Evolutionary conservation across 2,113 vertebrate species (phyloP).

Genomic region (Aspiorhynchus laticeps): DNA sequence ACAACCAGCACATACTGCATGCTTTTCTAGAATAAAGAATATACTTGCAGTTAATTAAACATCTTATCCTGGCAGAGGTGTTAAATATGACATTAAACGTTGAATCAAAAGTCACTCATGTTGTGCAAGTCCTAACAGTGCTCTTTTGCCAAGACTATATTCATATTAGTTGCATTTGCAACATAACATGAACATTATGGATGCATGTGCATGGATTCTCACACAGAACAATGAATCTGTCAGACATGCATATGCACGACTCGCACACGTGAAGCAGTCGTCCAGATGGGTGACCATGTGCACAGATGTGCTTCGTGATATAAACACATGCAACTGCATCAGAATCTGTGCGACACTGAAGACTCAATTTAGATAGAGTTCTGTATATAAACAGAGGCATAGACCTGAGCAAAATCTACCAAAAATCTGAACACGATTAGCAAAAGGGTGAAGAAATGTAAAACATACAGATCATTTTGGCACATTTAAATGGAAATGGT

Average conservation of each 20-base stretch:
- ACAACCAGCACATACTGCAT: background rate
- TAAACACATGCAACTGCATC: constrained; percentile 11
- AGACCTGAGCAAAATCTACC: background rate
- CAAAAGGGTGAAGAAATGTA: background rate
- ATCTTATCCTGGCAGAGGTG: background rate
- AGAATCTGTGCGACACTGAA: background rate
- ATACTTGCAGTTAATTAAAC: background rate
- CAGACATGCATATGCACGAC: constrained; percentile 32
- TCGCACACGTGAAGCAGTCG: background rate
- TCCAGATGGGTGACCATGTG: constrained; percentile 29
- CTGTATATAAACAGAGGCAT: too few species aligned
- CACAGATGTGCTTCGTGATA: constrained; percentile 9
- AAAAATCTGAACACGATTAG: background rate
- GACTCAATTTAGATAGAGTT: background rate
- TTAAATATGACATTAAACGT: background rate
- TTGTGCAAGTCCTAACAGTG: background rate
- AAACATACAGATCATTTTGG: too few species aligned
- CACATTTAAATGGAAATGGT: too few species aligned
- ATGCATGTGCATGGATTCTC: background rate
- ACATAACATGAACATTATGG: background rate
- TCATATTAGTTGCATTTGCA: background rate
- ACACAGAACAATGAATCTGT: background rate
- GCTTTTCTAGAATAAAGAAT: background rate
- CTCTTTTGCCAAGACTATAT: background rate
- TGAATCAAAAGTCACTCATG: background rate